Evolutionary conservation across 2,888 invertebrate species (phyloP), one percentile per base, ranked within the genome.

Genomic region (Chaetogeoica ovagalla): DNA sequence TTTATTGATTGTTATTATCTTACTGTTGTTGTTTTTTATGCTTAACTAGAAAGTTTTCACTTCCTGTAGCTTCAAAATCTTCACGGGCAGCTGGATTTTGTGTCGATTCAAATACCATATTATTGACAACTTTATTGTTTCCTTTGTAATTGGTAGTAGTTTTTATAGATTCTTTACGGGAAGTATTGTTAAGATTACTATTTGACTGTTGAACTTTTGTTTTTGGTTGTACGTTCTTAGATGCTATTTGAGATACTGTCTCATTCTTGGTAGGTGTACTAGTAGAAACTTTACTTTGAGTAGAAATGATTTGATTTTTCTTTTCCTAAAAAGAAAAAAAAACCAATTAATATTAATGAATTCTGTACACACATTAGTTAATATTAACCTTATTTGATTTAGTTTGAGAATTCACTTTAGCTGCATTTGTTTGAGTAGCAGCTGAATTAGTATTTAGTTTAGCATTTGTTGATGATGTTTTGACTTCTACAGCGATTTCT

Each of bases 1-100:
- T 48, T 3, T 11, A 57, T 17, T 48, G 59, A n/a, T 13, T 68
- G 52, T 48, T 1, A 63, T 39, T 66, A 13, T 76, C 79, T 65
- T 79, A 79, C 79, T 62, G 86, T 82, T 85, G 86, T 69, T 85
- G 86, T 69, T 85, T 85, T 69, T 84, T 82, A 70, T 84, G 84
- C 60, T 84, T 85, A 68, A 89, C 87, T 82, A 88, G 86, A 83
- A 89, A 89, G 48, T 86, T 88, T 83, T 90, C 90, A 84, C 90
- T 92, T 83, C 92, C 92, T 48, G 90, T 91, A 52, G 90, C 89
- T 85, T 92, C 92, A 85, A 91, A 90, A 86, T 93, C 92, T 84
- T 93, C 93, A 84, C 91, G 89, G 83, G 93, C 93, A 82, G 91
- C 90, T 79, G 91, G 91, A 87, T 90, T 91, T 84, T 91, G 87